Base-by-base conservation (phyloP, 2,888 invertebrate species). In the Drosophila nr. perissopoda region DNA sequence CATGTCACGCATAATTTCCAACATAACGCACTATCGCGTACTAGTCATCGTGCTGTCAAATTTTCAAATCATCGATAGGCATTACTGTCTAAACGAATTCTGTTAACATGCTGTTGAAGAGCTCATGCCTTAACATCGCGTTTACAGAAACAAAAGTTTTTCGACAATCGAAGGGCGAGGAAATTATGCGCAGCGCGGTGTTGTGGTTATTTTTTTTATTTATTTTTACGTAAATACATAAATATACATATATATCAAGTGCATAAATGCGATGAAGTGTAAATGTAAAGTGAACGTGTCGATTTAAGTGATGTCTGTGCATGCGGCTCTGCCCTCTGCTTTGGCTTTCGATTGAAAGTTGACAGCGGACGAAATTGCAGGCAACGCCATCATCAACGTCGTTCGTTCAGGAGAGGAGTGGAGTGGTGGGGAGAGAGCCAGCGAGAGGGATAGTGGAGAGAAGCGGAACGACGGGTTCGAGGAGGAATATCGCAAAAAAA, bases 141-240 rank as follows among this genome's bases (percentile, higher is more conserved):
- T 56, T 76, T 70, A 76, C 74, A 74, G 72, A 62, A 59, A 40
- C 46, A 27, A 76, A 62, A 52, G 59, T 66, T 80, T 80, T 56
- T 68, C 67, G 60, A 51, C 70, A 60, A 67, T 65, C 68, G 70
- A 73, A 79, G 68, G 69, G 70, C 79, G 69, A 81, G 68, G 71
- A 79, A 81, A 83, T 83, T 83, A 89, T 83, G 89, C 89, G 89
- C 81, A 81, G 75, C 76, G 81, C 70, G 83, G 76, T 81, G 76
- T 81, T 81, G 78, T 84, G 84, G 60, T 70, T 76, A 67, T 87
- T 82, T 85, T 88, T 88, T 74, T 77, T 74, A 74, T 77, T 82
- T 84, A 78, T 83, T 83, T 83, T 89, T 87, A 79, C 83, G 83
- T 84, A 87, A 83, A 57, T 57, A 57, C 57, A 21, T 40, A 40